Base-by-base conservation (phyloP, 2,797 vertebrate species). In the Xenops minutus region DNA sequence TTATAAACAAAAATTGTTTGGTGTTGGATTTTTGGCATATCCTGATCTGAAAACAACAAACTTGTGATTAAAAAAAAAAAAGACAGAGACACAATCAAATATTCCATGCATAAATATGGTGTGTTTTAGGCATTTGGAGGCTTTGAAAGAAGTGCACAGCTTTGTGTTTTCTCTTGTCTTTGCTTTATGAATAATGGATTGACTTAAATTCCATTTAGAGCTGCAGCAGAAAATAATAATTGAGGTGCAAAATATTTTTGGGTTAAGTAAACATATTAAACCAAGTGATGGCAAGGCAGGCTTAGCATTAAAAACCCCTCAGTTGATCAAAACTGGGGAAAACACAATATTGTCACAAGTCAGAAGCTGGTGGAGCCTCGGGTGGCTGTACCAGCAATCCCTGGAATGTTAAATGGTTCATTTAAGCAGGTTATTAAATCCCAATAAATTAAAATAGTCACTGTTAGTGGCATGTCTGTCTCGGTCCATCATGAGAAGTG, bases 1-100 rank as follows among this genome's bases (percentile, higher is more conserved):
- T 98, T 98, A 98, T 98, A 97, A 98, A 97, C 95, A 97, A 98
- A 98, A 98, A 97, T 96, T 96, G 97, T 98, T 98, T 98, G 97
- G 94, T 97, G 97, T 97, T 37, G 97, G 95, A 87, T 97, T 98
- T 98, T 98, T 98, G 97, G 97, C 97, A 95, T 97, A 96, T 96
- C 91, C 96, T 97, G 96, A 97, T 98, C 95, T 98, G 95, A 97
- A 96, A 96, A 95, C 96, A 98, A 95, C 95, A 97, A 98, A 98
- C 97, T 96, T 96, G 96, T 97, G 89, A 97, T 96, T 73, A 94
- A 91, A 94, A 96, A 96, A 97, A 94, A 44, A 22, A 26, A 5
- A n/a, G 3, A 41, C 8, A 30, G 54, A 67, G 63, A 71, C 48
- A 77, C 96, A 96, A 91, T 97, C 96, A 97, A 95, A 98, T 97